Conservation (phyloP, 2,888 invertebrate species). For the Cosmopolites sordidus region DNA sequence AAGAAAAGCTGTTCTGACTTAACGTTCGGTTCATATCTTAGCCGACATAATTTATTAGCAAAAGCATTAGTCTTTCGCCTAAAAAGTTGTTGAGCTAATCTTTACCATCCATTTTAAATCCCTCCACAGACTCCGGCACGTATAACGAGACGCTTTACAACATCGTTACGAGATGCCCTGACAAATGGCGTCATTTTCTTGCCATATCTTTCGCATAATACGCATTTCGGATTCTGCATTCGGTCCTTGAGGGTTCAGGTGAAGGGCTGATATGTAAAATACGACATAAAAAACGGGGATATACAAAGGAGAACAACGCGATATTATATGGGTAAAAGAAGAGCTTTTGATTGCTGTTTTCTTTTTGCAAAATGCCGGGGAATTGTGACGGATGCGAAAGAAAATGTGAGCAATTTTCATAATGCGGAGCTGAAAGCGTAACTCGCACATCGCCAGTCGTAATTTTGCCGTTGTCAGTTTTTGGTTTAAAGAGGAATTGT, state of each 20-base stretch:
- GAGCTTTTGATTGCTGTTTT: slow-evolving; percentile 27
- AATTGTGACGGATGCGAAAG: slow-evolving; percentile 5
- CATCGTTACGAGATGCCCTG: slow-evolving; percentile 6
- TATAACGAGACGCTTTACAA: slow-evolving; percentile 4
- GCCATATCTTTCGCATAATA: slow-evolving; percentile 6
- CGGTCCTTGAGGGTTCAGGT: slow-evolving; percentile 4
- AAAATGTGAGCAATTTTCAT: slow-evolving; percentile 19
- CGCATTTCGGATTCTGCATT: slow-evolving; percentile 6
- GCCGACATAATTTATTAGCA: not conserved
- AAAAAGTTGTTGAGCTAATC: slow-evolving; percentile 1
- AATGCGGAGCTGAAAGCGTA: slow-evolving; percentile 17
- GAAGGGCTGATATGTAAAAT: slow-evolving; percentile 10
- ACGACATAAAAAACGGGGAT: slow-evolving; percentile 3
- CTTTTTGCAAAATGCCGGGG: slow-evolving; percentile 11
- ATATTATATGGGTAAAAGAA: slow-evolving; percentile 14
- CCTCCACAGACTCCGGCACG: not conserved
- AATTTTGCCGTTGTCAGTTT: slow-evolving; percentile 19
- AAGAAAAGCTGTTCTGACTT: too few relatives aligned
- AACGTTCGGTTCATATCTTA: not conserved
- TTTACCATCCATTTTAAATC: not conserved
- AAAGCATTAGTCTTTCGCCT: not conserved
- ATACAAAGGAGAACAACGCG: slow-evolving; percentile 12
- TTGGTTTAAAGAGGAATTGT: not conserved
- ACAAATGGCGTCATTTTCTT: slow-evolving; percentile 10
- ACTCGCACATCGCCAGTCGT: slow-evolving; percentile 5